These are phyloP conservation scores for Pituophis catenifer DNA, from an alignment of 2,113 vertebrate genomes.

Conservation along the genomic window DNA sequence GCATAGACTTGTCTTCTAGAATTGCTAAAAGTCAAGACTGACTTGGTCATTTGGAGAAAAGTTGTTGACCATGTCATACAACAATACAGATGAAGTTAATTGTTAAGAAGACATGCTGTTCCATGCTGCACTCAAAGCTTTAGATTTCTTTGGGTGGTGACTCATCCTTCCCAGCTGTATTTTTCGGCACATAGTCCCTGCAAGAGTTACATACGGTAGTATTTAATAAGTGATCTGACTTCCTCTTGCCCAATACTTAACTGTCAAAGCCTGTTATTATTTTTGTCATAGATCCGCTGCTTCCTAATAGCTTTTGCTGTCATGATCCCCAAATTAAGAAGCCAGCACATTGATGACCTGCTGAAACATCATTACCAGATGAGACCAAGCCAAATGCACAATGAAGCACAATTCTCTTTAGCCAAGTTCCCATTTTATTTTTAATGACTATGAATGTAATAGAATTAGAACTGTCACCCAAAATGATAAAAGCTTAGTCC, in stretches of 20 bases:
- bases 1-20: background rate
- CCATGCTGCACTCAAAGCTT: background rate
- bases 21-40: background rate
- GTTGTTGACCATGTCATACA: background rate
- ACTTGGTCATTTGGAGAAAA: background rate
- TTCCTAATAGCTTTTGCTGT: background rate
- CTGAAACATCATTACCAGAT: background rate
- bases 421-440: background rate
- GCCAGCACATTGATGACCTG: background rate
- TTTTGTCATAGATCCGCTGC: conserved; percentile 13
- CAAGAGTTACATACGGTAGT: background rate
- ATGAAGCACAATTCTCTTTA: background rate
- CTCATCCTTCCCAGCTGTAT: background rate
- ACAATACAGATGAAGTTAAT: background rate
- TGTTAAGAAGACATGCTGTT: background rate
- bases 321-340: background rate
- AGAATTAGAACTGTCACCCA: background rate
- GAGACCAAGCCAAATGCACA: background rate
- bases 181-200: background rate
- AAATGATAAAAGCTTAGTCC: background rate
- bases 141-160: background rate
- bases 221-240: background rate
- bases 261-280: conserved; percentile 12
- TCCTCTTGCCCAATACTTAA: conserved; percentile 15
- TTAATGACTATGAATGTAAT: background rate